Conservation (phyloP, 2,888 invertebrate genomes). For the Auanema sp. region DNA sequence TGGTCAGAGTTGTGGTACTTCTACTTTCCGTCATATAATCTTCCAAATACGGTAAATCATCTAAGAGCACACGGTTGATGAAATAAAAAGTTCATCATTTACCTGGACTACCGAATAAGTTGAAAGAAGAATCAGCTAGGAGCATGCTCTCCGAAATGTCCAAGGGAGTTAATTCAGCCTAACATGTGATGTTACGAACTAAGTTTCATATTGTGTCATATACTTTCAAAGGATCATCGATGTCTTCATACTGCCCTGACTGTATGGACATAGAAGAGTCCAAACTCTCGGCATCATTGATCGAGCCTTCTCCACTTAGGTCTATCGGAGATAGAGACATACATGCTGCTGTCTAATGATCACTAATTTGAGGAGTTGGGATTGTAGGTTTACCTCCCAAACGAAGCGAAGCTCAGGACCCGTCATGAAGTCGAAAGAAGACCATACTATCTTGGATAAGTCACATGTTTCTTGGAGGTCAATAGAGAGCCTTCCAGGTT, state of each 20-base stretch:
- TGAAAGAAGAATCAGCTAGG: too few species aligned
- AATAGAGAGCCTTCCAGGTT: slow-evolving; percentile 33
- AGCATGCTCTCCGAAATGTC: too few species aligned
- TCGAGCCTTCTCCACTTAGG: slow-evolving; percentile 37
- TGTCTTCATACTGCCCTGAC: slow-evolving; percentile 54
- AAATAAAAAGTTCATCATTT: neutral
- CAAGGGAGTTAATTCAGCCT: too few species aligned
- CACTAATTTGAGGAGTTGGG: too few species aligned
- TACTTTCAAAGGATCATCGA: slow-evolving; percentile 51
- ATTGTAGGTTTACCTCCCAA: slow-evolving; percentile 57
- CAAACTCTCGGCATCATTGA: slow-evolving; percentile 43
- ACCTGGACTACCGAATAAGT: too few species aligned
- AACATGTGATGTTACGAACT: too few species aligned
- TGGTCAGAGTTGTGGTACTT: slow-evolving; percentile 32
- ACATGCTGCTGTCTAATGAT: neutral
- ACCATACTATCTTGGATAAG: slow-evolving; percentile 58
- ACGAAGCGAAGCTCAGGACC: slow-evolving; percentile 58
- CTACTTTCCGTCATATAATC: slow-evolving; percentile 50
- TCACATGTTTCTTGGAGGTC: slow-evolving; percentile 40
- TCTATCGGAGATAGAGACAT: slow-evolving; percentile 31
- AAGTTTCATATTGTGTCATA: too few species aligned
- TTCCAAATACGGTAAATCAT: slow-evolving; percentile 25
- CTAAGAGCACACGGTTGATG: neutral
- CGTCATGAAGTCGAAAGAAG: slow-evolving; percentile 59
- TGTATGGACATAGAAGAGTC: slow-evolving; percentile 41